Percentiles rank a stretch among this genome's conserved stretches.
Conservation (phyloP, 2,888 invertebrate genomes). For the Capitulum mitella region DNA sequence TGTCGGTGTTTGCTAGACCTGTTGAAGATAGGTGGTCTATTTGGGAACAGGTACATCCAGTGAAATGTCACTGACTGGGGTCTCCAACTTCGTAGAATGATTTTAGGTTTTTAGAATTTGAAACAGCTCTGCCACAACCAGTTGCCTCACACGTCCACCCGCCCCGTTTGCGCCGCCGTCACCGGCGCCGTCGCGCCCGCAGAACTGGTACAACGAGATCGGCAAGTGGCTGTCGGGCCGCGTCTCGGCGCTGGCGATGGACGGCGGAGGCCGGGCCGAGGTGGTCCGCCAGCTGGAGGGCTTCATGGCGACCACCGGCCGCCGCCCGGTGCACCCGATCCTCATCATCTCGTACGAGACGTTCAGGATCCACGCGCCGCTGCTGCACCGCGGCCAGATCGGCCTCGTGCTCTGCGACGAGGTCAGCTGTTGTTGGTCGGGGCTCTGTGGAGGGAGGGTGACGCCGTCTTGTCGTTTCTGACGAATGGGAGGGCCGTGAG, state of each 20-base stretch:
- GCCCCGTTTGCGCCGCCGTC: background rate
- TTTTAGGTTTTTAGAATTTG: no score
- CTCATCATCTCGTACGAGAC: constrained; percentile 99
- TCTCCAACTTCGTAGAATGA: no score
- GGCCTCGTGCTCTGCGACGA: constrained; percentile 98
- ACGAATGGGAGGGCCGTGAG: no score
- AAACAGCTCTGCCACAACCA: background rate
- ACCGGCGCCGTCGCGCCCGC: no score
- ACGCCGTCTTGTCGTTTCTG: no score
- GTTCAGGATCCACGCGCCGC: constrained; percentile 84
- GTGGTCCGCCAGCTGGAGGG: constrained; percentile 70
- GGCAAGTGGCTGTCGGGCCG: constrained; percentile 88
- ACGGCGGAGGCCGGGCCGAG: constrained; percentile 77
- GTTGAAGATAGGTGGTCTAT: no score
- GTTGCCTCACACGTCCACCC: background rate
- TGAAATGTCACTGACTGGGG: no score
- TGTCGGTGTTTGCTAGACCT: no score
- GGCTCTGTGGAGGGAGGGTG: no score
- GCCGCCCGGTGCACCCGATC: constrained; percentile 73
- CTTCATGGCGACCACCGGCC: constrained; percentile 63
- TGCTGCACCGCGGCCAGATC: constrained; percentile 81
- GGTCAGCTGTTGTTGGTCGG: no score
- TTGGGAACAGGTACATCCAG: no score
- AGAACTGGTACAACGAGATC: constrained; percentile 98
- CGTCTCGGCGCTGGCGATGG: constrained; percentile 72